phyloP scores from a whole-genome alignment of 2,797 vertebrate genomes.

The Rhinella marina region DNA sequence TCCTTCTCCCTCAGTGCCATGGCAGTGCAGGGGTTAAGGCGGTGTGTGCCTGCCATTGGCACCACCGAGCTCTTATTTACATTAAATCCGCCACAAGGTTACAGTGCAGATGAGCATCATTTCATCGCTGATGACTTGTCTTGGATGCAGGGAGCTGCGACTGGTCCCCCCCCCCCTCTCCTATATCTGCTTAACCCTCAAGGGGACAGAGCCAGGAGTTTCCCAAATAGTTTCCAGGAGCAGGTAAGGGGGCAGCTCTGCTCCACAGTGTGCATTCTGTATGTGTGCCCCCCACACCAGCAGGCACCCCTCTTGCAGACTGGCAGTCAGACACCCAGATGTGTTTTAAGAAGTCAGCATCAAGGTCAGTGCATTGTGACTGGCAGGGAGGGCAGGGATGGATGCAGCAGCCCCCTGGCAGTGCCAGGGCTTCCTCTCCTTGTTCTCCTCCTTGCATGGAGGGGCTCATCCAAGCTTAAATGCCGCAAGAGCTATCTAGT shows the following conservation, averaged over 20 bases:
- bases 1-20: background rate
- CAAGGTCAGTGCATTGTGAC: slow-evolving; percentile 85
- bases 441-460: slow-evolving; percentile 88
- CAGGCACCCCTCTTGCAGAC: slow-evolving; percentile 26
- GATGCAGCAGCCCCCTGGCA: background rate
- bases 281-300: slow-evolving; percentile 48
- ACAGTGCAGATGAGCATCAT: slow-evolving; percentile 98
- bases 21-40: slow-evolving; percentile 82
- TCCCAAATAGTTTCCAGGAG: slow-evolving; percentile 82
- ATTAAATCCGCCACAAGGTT: slow-evolving; percentile 99
- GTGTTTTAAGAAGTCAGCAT: slow-evolving; percentile 85
- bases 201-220: slow-evolving; percentile 81
- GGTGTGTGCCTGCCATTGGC: slow-evolving; percentile 90
- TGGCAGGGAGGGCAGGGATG: slow-evolving; percentile 14
- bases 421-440: slow-evolving; percentile 68
- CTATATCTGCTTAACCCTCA: slow-evolving; percentile 78
- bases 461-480: slow-evolving; percentile 88
- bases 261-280: slow-evolving; percentile 10
- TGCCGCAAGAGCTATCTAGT: slow-evolving; percentile 91
- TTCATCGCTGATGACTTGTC: slow-evolving; percentile 97
- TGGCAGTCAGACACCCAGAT: slow-evolving; percentile 62
- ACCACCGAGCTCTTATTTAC: slow-evolving; percentile 99
- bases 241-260: slow-evolving; percentile 81
- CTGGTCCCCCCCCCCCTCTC: slow-evolving; percentile 82
- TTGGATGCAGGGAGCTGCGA: slow-evolving; percentile 85